Evolutionary conservation across 2,113 vertebrate species (phyloP).

Genomic region (Channa maculata): DNA sequence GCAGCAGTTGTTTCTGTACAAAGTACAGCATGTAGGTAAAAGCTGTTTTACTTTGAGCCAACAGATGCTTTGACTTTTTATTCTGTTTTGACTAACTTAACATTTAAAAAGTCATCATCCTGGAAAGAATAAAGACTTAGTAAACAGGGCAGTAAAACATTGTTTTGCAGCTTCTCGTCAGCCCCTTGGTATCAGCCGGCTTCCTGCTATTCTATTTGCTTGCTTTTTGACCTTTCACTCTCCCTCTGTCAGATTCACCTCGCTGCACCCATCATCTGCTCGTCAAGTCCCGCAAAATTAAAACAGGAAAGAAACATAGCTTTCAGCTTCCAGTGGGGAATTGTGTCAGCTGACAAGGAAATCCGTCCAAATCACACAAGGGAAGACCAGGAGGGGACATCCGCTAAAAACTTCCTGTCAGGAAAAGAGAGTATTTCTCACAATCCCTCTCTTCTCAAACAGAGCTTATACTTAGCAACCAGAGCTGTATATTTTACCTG

Average conservation of each 20-base stretch:
- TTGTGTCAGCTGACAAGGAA: conserved; percentile 63
- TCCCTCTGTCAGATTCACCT: background rate
- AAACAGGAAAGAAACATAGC: conserved; percentile 55
- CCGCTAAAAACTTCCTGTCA: conserved; percentile 42
- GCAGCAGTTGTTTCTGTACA: too few relatives aligned
- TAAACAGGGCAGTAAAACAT: conserved; percentile 33
- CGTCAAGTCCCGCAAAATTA: conserved; percentile 2
- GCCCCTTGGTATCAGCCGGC: background rate
- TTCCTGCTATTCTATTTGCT: conserved; percentile 63
- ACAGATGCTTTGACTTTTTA: too few relatives aligned
- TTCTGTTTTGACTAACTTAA: too few relatives aligned
- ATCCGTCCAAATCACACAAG: conserved; percentile 38
- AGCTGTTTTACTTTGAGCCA: too few relatives aligned
- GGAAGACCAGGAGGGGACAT: conserved; percentile 36
- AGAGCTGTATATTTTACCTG: too few relatives aligned
- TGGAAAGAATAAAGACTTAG: conserved; percentile 1
- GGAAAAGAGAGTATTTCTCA: conserved; percentile 45
- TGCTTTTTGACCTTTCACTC: conserved; percentile 46
- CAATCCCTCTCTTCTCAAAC: conserved; percentile 8
- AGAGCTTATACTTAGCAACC: background rate
- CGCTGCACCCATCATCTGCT: conserved; percentile 21
- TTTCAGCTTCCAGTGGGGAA: conserved; percentile 33
- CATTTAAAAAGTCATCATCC: background rate
- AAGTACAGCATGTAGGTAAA: too few relatives aligned
- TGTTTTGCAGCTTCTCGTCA: background rate